phyloP scores from a whole-genome alignment of 2,888 invertebrate genomes.

The Macropis europaea region DNA sequence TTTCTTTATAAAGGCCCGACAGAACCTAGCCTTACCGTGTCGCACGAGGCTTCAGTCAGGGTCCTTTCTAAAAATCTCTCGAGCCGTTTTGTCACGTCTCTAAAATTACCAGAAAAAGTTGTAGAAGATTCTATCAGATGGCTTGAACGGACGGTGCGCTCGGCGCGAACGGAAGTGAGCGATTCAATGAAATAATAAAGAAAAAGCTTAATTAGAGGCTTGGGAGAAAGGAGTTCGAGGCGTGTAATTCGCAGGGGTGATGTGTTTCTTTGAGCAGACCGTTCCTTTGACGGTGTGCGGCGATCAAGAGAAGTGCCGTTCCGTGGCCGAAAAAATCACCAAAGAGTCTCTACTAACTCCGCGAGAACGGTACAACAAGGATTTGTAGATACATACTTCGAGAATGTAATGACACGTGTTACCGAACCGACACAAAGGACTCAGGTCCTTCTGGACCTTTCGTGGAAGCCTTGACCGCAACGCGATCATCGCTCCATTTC shows the following conservation, averaged over 20 bases:
- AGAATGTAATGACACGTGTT: constrained; percentile 45
- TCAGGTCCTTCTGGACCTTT: constrained; percentile 40
- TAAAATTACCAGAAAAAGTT: not conserved
- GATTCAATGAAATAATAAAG: constrained; percentile 1
- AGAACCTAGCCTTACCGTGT: constrained; percentile 24
- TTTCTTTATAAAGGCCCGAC: constrained; percentile 35
- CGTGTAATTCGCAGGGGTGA: constrained; percentile 9
- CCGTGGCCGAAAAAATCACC: not conserved
- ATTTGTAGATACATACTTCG: constrained; percentile 26
- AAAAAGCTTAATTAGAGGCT: constrained; percentile 26
- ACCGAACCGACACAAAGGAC: constrained; percentile 29
- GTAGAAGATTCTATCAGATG: not conserved
- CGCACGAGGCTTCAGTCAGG: constrained; percentile 2
- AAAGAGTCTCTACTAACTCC: constrained; percentile 5
- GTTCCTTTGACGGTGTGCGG: not conserved
- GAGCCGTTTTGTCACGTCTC: not conserved
- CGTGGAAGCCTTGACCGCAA: constrained; percentile 59
- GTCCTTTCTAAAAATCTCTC: constrained; percentile 20
- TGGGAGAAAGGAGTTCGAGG: not conserved
- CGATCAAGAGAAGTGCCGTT: not conserved
- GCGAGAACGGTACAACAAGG: not conserved
- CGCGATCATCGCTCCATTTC: constrained; percentile 40
- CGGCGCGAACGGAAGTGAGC: constrained; percentile 10
- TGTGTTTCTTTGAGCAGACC: constrained; percentile 12
- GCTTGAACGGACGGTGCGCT: not conserved